Evolutionary conservation across 2,797 vertebrate species (phyloP).

Genomic region (Ptychadena robeensis): DNA sequence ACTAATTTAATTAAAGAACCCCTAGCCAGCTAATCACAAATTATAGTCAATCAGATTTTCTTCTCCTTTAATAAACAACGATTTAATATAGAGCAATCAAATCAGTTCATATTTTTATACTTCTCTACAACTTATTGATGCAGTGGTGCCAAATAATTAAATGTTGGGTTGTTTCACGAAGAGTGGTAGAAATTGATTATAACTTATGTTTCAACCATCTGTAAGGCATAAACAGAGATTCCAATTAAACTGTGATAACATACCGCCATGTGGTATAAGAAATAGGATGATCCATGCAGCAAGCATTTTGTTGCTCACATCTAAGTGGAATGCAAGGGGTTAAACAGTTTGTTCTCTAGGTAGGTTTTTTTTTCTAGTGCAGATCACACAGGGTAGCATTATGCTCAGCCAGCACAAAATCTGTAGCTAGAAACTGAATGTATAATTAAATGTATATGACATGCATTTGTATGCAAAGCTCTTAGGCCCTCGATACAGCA

Average conservation of each 20-base stretch:
- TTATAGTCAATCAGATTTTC: neutral
- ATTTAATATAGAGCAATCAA: neutral
- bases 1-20: neutral
- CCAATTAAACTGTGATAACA: slow-evolving; percentile 44
- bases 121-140: neutral
- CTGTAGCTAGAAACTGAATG: slow-evolving; percentile 58
- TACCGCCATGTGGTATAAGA: slow-evolving; percentile 22
- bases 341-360: slow-evolving; percentile 45
- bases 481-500: slow-evolving; percentile 56
- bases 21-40: neutral
- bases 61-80: neutral
- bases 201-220: slow-evolving; percentile 37
- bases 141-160: slow-evolving; percentile 6
- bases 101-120: neutral
- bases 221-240: slow-evolving; percentile 36
- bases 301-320: neutral
- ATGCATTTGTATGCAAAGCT: slow-evolving; percentile 62
- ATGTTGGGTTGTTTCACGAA: slow-evolving; percentile 3
- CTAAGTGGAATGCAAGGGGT: slow-evolving; percentile 27
- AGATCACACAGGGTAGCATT: slow-evolving; percentile 53
- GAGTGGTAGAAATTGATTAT: slow-evolving; percentile 36
- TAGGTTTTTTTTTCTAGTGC: slow-evolving; percentile 53
- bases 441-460: slow-evolving; percentile 63
- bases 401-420: slow-evolving; percentile 61
- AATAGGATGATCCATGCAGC: slow-evolving; percentile 4